These are phyloP conservation scores for Lerema accius DNA, from an alignment of 1,140 invertebrate species.

Conservation along the genomic window DNA sequence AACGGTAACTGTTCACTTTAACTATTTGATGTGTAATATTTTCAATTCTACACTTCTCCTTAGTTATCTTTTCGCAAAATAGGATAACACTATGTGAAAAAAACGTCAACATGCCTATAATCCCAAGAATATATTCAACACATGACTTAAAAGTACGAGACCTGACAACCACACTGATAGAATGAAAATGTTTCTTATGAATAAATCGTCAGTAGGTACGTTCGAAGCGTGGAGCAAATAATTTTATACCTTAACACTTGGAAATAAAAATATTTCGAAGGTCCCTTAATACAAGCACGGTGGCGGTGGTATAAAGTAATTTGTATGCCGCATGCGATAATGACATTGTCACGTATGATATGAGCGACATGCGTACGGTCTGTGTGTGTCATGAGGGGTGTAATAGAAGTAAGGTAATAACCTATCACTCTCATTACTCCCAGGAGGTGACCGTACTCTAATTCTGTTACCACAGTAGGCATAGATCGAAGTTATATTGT, in stretches of 20 bases:
- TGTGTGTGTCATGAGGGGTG: slow-evolving; percentile 36
- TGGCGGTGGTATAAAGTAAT: slow-evolving; percentile 40
- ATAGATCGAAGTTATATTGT: not conserved
- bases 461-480: not conserved
- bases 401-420: slow-evolving; percentile 10
- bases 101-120: slow-evolving; percentile 23
- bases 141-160: slow-evolving; percentile 23
- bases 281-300: slow-evolving; percentile 33
- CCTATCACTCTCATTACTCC: slow-evolving; percentile 7
- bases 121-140: slow-evolving; percentile 40
- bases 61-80: too few species aligned
- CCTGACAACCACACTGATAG: slow-evolving; percentile 34
- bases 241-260: slow-evolving; percentile 30
- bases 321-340: slow-evolving; percentile 49
- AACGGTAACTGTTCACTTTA: too few species aligned
- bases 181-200: slow-evolving; percentile 44
- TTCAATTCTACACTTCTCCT: too few species aligned
- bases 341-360: slow-evolving; percentile 61
- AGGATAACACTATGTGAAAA: slow-evolving; percentile 17
- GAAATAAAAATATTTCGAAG: slow-evolving; percentile 36
- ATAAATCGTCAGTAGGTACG: slow-evolving; percentile 32
- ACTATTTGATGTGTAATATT: too few species aligned
- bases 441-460: slow-evolving; percentile 4
- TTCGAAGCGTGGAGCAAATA: not conserved
- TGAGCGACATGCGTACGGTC: slow-evolving; percentile 41